Evolutionary conservation across 2,888 invertebrate genomes (phyloP), one percentile per base, ranked within the genome.

Genomic region (Hypomecis punctinalis): DNA sequence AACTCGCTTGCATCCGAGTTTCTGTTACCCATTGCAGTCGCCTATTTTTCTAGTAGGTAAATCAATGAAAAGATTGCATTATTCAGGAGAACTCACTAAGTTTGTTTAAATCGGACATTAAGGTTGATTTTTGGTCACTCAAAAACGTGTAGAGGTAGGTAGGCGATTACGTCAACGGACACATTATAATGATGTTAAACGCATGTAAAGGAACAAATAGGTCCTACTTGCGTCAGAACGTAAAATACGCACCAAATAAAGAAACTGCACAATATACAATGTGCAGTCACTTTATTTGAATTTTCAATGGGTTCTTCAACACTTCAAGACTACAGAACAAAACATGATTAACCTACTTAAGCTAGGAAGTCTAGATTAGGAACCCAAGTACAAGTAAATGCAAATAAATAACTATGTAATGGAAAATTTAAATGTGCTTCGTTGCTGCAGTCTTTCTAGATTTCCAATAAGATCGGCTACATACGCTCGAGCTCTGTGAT

Each of bases 311-410:
- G 40, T 52, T 52, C 33, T 33, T 52, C 10, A 40, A 40, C 47
- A 35, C 9, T 9, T 13, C 37, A 1, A 40, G 5, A n/a, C 10
- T 33, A 23, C 47, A 9, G 33, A 6, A 52, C 52, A 40, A 52
- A 40, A 52, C 33, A 33, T 52, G 23, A 52, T 52, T 52, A 52
- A 33, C 40, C 40, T 52, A 5, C 6, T 35, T 39, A 11, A 36
- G 11, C 6, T 36, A 6, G 6, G 10, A 37, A 39, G 11, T 23
- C 48, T 48, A 35, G 35, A n/a, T n/a, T 36, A 48, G 45, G 13
- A 6, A 46, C 4, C 40, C 10, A 40, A 10, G 40, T 10, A 40
- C 10, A 40, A 10, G 40, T 10, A 40, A 40, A 40, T n/a, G n/a
- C n/a, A n/a, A n/a, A n/a, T n/a, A n/a, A n/a, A n/a, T n/a, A n/a